A percentile compares a stretch with the other conserved stretches of the same genome.
Conservation (phyloP, 2,797 vertebrate species). For the Zalophus californianus region DNA sequence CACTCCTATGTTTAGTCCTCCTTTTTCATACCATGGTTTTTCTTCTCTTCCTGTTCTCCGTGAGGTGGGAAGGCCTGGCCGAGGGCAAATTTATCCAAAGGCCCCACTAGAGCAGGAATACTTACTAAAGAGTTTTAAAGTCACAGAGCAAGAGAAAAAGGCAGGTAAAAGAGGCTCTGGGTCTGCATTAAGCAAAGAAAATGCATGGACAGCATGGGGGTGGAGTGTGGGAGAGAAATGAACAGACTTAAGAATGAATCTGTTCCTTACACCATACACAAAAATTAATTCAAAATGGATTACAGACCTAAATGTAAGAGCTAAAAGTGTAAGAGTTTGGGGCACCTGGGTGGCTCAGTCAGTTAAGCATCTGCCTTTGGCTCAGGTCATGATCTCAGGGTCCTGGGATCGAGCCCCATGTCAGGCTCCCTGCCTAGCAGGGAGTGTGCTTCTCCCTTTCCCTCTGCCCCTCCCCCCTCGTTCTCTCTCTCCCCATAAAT, state of each 20-base stretch:
- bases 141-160: neutral
- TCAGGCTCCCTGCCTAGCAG: neutral
- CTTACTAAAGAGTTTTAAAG: neutral
- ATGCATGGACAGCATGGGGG: neutral
- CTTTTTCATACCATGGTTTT: neutral
- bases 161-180: neutral
- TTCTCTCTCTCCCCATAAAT: neutral
- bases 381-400: neutral
- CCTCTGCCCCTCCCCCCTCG: neutral
- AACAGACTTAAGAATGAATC: conserved; percentile 1
- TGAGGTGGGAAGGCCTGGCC: neutral
- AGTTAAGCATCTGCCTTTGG: neutral
- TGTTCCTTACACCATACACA: neutral
- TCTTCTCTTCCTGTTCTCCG: neutral
- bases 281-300: neutral
- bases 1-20: neutral
- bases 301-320: neutral
- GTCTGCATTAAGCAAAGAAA: conserved; percentile 13
- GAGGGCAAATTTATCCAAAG: conserved; percentile 9
- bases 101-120: neutral
- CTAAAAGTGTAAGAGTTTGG: neutral
- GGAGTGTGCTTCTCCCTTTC: neutral
- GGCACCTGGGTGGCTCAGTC: neutral
- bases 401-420: neutral
- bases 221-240: neutral